These are phyloP conservation scores for Aphidius colemani DNA, from an alignment of 2,888 invertebrate genomes.

Conservation along the genomic window DNA sequence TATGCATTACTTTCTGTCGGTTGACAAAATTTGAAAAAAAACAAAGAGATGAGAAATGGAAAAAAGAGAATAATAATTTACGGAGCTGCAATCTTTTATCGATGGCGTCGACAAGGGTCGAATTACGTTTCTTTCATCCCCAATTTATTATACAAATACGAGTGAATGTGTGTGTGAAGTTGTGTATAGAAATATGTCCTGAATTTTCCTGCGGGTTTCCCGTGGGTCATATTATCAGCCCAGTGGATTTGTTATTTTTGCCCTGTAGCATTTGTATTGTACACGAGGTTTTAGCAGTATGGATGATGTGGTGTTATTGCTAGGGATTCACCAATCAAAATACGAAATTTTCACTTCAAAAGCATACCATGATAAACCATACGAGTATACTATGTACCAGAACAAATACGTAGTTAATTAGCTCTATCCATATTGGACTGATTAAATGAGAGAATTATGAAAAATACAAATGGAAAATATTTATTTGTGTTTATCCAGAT, in stretches of 20 bases:
- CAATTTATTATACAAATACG: not conserved
- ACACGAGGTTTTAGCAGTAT: no score
- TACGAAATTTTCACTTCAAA: not conserved
- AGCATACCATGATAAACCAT: no score
- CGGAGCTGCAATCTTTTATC: slow-evolving; percentile 20
- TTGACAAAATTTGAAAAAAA: not conserved
- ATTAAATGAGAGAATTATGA: no score
- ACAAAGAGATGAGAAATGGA: slow-evolving; percentile 13
- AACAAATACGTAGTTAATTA: no score
- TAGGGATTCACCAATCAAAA: no score
- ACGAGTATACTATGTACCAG: no score
- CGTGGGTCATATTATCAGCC: slow-evolving; percentile 32
- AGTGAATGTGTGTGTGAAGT: not conserved
- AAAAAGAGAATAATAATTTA: slow-evolving; percentile 18
- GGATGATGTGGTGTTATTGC: no score
- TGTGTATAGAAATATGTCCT: slow-evolving; percentile 14
- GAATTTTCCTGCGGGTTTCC: slow-evolving; percentile 21
- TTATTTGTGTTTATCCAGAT: no score
- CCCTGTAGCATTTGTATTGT: no score
- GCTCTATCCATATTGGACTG: no score
- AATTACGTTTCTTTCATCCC: slow-evolving; percentile 5
- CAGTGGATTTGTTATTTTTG: slow-evolving; percentile 31
- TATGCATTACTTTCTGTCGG: no score
- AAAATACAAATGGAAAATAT: no score
- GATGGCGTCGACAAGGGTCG: slow-evolving; percentile 1